Base-by-base conservation (phyloP, 2,113 vertebrate genomes). In the Cyprinodon tularosa region DNA sequence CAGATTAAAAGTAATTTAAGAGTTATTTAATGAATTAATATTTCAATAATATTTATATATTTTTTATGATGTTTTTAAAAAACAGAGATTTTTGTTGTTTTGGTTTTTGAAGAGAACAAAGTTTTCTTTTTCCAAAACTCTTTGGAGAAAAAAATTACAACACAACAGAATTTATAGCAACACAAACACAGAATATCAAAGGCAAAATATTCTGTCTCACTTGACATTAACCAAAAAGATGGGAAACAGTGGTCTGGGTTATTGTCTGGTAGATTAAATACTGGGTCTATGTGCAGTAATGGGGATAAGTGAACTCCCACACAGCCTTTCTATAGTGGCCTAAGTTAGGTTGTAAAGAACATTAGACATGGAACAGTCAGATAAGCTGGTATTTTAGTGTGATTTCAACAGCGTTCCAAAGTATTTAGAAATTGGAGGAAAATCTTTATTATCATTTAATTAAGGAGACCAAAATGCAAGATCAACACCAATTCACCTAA, bases 251-350 rank as follows among this genome's bases (percentile, higher is more conserved):
- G 93, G 93, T 93, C 89, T 89, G 91, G 91, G 94, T 96, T 95
- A 95, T 96, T 96, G 96, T 94, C 89, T 93, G 91, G 93, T 40
- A 50, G 94, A 94, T 93, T 92, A 88, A 88, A 89, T 88, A 89
- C 95, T 93, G 88, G 93, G 93, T 94, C 85, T 12, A 15, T 62
- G 12, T 29, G 15, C 61, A 62, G 88, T 93, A 91, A 94, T 68
- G 62, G 70, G 48, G 80, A 77, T 74, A 76, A 86, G 76, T 40
- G n/a, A 79, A 76, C 77, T 48, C 75, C 81, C 74, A 64, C 57
- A 40, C 66, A 80, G 68, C 77, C 63, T 77, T 76, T 66, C 47
- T 69, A 74, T 63, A 79, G 40, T 69, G 59, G 80, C 64, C 42
- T 7, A 42, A 76, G 74, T 38, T 59, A 50, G 38, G 50, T 66